These are phyloP conservation scores for Toxostoma redivivum DNA, from an alignment of 2,113 vertebrate genomes.

Conservation along the genomic window DNA sequence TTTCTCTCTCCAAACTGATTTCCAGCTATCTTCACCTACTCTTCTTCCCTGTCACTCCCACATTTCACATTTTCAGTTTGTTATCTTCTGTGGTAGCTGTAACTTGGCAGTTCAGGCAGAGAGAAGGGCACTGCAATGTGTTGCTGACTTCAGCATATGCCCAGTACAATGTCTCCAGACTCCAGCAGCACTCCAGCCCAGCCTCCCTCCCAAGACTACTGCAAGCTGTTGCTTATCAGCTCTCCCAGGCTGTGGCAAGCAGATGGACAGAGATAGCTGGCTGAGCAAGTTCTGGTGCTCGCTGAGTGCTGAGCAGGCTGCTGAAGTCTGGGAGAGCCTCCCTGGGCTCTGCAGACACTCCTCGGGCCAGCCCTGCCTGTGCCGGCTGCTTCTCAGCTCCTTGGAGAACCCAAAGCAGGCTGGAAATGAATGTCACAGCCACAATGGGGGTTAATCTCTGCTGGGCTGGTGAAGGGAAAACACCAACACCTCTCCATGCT, in stretches of 20 bases:
- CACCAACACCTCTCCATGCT: neutral
- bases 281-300: neutral
- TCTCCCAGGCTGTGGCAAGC: neutral
- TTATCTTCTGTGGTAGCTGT: neutral
- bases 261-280: neutral
- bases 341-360: neutral
- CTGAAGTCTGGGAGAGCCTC: neutral
- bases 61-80: slow-evolving; percentile 1
- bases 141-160: slow-evolving; percentile 29
- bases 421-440: neutral
- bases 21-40: neutral
- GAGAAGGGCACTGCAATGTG: slow-evolving; percentile 1
- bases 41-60: slow-evolving; percentile 6
- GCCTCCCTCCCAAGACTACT: neutral
- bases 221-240: slow-evolving; percentile 17
- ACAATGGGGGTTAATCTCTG: neutral
- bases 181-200: neutral
- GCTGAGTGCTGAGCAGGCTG: neutral
- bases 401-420: neutral
- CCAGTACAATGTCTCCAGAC: neutral
- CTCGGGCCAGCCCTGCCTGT: neutral
- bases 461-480: neutral
- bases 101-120: slow-evolving; percentile 8
- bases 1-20: neutral
- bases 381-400: neutral